These are phyloP conservation scores for Pseudomyrmex flavicornis DNA, from an alignment of 1,140 invertebrate species.

Conservation along the genomic window DNA sequence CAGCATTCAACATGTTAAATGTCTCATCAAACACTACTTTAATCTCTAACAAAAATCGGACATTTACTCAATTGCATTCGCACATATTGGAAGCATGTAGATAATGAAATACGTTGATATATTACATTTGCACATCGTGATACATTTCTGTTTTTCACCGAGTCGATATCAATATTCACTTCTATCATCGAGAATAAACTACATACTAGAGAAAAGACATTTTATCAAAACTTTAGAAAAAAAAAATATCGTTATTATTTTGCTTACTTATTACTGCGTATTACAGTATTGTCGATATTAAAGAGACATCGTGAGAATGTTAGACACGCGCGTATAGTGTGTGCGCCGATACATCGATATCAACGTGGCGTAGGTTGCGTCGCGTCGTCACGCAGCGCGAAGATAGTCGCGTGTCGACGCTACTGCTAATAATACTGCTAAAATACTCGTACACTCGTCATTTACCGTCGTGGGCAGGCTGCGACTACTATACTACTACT, in stretches of 20 bases:
- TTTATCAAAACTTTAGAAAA: no score
- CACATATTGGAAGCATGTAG: no score
- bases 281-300: background rate
- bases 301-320: background rate
- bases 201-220: no score
- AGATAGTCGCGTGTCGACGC: constrained; percentile 52
- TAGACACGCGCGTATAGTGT: background rate
- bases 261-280: background rate
- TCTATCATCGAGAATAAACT: constrained; percentile 10
- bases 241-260: constrained; percentile 21
- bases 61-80: no score
- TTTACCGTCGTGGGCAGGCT: constrained; percentile 54
- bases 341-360: constrained; percentile 46
- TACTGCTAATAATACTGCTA: constrained; percentile 65
- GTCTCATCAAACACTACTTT: no score
- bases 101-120: no score
- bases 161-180: no score
- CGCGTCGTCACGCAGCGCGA: background rate
- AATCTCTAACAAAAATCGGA: no score
- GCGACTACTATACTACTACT: constrained; percentile 33
- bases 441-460: constrained; percentile 52
- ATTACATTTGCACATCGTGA: no score
- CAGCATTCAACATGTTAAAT: no score
- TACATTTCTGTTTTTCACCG: no score
- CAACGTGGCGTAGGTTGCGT: constrained; percentile 23